phyloP scores from a whole-genome alignment of 2,888 invertebrate species.

The Eilema sororculum region DNA sequence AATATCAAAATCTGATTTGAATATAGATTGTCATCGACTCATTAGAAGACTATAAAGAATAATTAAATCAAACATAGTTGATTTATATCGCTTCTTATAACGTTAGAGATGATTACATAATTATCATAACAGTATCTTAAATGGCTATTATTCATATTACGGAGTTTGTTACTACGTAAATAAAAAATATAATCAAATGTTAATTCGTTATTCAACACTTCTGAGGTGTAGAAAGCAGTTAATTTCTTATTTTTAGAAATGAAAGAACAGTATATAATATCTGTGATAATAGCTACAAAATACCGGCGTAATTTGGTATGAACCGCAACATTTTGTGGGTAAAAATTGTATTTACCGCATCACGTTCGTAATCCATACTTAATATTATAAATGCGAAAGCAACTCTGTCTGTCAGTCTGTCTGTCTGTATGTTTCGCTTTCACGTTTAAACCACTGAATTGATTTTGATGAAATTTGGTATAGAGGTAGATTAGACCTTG shows the following conservation, averaged over 20 bases:
- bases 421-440: no score
- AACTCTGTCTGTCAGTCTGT: no score
- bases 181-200: neutral
- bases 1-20: neutral
- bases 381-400: no score
- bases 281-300: neutral
- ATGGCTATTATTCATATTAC: neutral
- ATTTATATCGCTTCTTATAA: neutral
- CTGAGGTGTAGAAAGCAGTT: neutral
- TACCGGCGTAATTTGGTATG: neutral
- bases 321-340: conserved; percentile 1
- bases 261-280: neutral
- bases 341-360: neutral
- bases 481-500: no score
- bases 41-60: neutral
- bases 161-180: no score
- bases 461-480: no score
- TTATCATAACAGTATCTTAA: neutral
- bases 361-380: neutral
- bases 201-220: neutral
- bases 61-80: neutral
- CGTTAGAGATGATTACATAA: neutral
- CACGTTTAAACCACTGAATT: no score
- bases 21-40: neutral
- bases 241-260: conserved; percentile 1